A percentile compares a stretch with the other conserved stretches of the same genome.
Conservation (phyloP, 2,113 vertebrate species). For the Mesitornis unicolor region DNA sequence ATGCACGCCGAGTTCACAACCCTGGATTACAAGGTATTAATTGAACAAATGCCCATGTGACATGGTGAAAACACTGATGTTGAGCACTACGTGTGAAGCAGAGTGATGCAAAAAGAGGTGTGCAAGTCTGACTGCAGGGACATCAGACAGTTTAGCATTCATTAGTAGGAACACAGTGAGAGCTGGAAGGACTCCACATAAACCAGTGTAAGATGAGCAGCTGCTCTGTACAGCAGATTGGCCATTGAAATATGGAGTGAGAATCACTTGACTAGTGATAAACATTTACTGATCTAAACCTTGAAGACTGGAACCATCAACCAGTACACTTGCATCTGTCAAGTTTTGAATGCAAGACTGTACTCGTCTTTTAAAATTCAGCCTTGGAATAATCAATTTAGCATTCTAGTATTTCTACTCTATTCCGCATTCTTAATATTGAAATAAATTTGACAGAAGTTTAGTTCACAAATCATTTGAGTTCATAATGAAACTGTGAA, state of each 20-base stretch:
- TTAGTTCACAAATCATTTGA: background rate
- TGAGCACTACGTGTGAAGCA: background rate
- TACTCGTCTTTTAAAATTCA: background rate
- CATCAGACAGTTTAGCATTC: background rate
- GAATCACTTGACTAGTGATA: background rate
- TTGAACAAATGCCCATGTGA: background rate
- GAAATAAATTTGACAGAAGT: conserved; percentile 3
- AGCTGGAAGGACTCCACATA: background rate
- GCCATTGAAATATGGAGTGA: background rate
- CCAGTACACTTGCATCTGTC: background rate
- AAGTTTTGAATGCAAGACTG: background rate
- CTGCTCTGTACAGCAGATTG: background rate
- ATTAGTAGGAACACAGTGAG: background rate
- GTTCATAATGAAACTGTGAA: background rate
- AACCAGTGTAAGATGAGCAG: background rate
- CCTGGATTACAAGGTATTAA: background rate
- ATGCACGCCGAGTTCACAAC: background rate
- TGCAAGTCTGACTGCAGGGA: background rate
- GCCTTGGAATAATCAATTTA: background rate
- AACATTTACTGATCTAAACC: background rate
- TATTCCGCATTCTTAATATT: background rate
- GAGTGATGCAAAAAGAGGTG: background rate
- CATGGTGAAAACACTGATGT: background rate
- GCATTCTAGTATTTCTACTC: background rate
- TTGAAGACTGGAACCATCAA: background rate